Conservation (phyloP, 2,113 vertebrate genomes). For the Nothoprocta perdicaria region DNA sequence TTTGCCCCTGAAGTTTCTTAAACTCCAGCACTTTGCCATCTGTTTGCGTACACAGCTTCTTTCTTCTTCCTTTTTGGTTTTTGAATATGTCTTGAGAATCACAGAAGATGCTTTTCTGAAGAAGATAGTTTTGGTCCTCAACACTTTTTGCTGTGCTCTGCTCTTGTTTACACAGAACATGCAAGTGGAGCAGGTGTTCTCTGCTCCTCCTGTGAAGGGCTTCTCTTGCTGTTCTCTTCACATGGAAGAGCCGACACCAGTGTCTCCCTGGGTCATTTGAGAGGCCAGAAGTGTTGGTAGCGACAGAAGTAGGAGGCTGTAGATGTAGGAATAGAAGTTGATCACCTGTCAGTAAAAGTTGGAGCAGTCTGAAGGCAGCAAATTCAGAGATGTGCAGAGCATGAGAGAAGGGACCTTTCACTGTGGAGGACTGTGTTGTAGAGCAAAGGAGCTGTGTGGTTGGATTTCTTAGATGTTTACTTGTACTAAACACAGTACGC, state of each 20-base stretch:
- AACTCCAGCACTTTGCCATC: not conserved
- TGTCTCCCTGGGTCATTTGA: not conserved
- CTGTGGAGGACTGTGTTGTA: not conserved
- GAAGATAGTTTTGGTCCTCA: not conserved
- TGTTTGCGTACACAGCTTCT: not conserved
- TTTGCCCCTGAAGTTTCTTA: not conserved
- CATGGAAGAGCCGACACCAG: not conserved
- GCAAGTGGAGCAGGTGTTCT: not conserved
- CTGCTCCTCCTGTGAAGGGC: not conserved
- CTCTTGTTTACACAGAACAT: not conserved
- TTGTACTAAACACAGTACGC: not conserved
- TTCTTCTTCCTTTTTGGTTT: not conserved
- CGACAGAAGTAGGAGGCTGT: not conserved
- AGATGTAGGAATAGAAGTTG: not conserved
- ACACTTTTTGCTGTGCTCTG: not conserved
- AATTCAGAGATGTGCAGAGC: not conserved
- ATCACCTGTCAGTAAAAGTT: not conserved
- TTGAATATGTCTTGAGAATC: not conserved
- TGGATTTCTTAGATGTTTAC: not conserved
- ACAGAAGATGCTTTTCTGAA: not conserved
- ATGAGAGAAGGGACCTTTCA: not conserved
- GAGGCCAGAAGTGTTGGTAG: not conserved
- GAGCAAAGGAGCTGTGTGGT: not conserved
- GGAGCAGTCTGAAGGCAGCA: not conserved
- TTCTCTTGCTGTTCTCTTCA: not conserved